phyloP scores from a whole-genome alignment of 2,888 invertebrate genomes.

The Hypsopygia costalis region DNA sequence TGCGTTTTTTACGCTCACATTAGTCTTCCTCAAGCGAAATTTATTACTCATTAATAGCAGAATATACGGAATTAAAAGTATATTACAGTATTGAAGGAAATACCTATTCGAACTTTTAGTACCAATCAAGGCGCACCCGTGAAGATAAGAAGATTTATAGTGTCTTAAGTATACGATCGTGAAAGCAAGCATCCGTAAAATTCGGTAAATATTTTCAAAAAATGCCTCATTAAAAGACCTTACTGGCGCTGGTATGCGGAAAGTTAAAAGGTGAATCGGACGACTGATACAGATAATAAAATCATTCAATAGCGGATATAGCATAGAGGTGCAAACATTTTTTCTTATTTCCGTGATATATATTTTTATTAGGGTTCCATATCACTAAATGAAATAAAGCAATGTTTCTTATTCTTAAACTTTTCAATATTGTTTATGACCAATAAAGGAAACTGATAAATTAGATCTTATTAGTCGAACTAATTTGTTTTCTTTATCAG shows the following conservation, averaged over 20 bases:
- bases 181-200: neutral
- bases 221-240: neutral
- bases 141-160: conserved; percentile 11
- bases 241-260: neutral
- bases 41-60: neutral
- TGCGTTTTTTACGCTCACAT: neutral
- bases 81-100: conserved; percentile 1
- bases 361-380: no score
- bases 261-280: neutral
- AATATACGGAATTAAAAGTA: neutral
- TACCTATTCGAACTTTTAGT: conserved; percentile 5
- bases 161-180: neutral
- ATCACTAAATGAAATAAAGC: no score
- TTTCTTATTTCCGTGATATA: no score
- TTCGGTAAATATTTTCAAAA: neutral
- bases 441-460: no score
- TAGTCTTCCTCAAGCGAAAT: neutral
- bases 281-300: neutral
- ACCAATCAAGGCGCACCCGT: conserved; percentile 2
- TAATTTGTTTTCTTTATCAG: no score
- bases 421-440: no score
- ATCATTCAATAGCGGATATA: neutral
- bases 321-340: neutral
- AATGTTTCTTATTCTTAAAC: no score
- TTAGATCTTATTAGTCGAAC: no score